These are phyloP conservation scores for Heliconius himera DNA, from an alignment of 1,140 invertebrate genomes.

Conservation along the genomic window DNA sequence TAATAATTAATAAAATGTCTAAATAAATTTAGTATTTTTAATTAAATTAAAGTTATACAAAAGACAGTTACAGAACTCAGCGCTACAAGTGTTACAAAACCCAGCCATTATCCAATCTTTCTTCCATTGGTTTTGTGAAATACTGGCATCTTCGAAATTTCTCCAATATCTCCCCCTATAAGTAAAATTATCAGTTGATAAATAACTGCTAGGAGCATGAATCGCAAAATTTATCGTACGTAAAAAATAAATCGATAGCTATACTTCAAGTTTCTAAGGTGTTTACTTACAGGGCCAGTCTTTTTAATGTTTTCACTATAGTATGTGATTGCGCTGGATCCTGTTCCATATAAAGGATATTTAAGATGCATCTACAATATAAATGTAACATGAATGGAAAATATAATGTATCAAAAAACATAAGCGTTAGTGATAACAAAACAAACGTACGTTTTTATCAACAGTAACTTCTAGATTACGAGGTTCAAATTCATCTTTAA, in stretches of 20 bases:
- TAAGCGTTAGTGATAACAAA: neutral
- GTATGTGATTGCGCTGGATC: constrained; percentile 73
- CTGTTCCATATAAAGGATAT: constrained; percentile 76
- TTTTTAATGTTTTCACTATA: constrained; percentile 72
- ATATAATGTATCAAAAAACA: neutral
- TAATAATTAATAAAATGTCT: neutral
- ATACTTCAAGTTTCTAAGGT: neutral
- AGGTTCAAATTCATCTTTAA: constrained; percentile 70
- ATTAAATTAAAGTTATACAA: neutral
- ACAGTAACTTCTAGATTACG: constrained; percentile 64
- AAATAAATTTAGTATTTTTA: neutral
- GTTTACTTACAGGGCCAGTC: constrained; percentile 65
- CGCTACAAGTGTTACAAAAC: constrained; percentile 54
- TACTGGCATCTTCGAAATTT: constrained; percentile 72
- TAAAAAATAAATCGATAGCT: neutral
- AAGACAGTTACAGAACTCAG: neutral
- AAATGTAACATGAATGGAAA: neutral
- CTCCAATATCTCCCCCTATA: constrained; percentile 76
- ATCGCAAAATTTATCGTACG: neutral
- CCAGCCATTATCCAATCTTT: constrained; percentile 73
- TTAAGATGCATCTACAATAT: constrained; percentile 68
- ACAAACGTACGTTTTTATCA: constrained; percentile 66
- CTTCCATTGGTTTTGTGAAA: constrained; percentile 75
- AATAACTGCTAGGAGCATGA: neutral
- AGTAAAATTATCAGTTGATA: neutral